Base-by-base conservation (phyloP, 2,888 invertebrate genomes). In the Acrobasis suavella region DNA sequence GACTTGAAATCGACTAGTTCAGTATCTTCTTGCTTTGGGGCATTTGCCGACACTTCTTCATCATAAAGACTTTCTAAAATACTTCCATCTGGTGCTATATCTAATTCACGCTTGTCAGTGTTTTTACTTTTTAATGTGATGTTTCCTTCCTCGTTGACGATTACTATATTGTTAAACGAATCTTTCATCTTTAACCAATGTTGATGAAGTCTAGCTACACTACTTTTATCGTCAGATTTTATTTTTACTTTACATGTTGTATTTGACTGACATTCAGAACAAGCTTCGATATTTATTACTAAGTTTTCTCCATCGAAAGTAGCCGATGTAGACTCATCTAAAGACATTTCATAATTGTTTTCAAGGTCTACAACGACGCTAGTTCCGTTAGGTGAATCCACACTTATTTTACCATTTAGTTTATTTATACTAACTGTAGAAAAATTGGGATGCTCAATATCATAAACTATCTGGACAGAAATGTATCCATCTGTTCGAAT, bases 371-470 rank as follows among this genome's bases (percentile, higher is more conserved):
- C 65, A 2, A 72, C 70, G 5, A 91, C 76, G 15, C 68, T 72
- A 8, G 82, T 82, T 12, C 81, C 75, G 64, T 90, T 89, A 8
- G 91, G 89, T 3, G 91, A 91, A 39, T 83, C 82, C 2, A 91
- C 72, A 8, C 79, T 73, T 65, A 91, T 77, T 60, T 77, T 80
- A 9, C 71, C 80, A 64, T 76, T 80, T 39, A 78, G 73, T 73
- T 86, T 88, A 70, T 93, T 85, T 64, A 93, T 82, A 54, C 82
- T 83, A 16, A 93, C 81, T n/a, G 91, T 89, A n/a, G 93, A 86
- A 70, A 93, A 94, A 78, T 93, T 88, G 46, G 80, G 77, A 81
- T 94, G 93, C 74, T 94, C 94, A 65, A 92, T 78, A 1, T 82
- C 83, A 68, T 79, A 86, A 52, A 80, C 68, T 10, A 87, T 65